Evolutionary conservation across 2,888 invertebrate genomes (phyloP), one percentile per base, ranked within the genome.

Genomic region (Pristionchus entomophagus): DNA sequence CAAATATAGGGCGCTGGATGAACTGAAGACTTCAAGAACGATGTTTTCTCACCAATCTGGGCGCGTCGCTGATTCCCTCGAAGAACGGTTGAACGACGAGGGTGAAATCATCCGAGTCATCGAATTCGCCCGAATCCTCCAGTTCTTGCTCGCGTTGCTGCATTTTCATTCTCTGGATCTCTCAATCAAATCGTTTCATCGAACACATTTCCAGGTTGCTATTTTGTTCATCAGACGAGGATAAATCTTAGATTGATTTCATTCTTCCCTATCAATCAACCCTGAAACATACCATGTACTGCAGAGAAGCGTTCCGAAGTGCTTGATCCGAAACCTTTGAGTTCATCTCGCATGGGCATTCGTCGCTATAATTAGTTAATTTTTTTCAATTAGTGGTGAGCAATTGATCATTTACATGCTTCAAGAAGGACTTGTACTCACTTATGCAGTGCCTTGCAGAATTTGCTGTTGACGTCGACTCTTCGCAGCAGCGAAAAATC

Each of bases 41-140:
- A 45, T 56, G 45, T n/a, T n/a, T 59, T 1, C 65, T 35, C 4
- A 73, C 73, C 73, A 73, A 41, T 59, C 53, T 56, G 53, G 91
- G 91, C 2, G 90, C 90, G 32, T 85, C 85, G 2, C 86, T 87
- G 83, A 91, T 86, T 4, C 84, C 87, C 69, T 91, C 89, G 87
- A 91, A 90, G 88, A 91, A 91, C 22, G 91, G 91, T 69, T 91
- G 91, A 45, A 91, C 86, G 69, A 91, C 91, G 32, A 91, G 88
- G 0, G 90, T 91, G 84, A 91, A 91, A 73, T 91, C 91, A 53
- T 91, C 91, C n/a, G 89, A 19, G 5, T 56, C 86, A 78, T 91
- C 91, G 88, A 91, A 91, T 41, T 38, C 32, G 17, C 84, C 84
- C 22, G 73, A 73, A 35, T 69, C 69, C 49, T 84, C 26, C 17